Base-by-base conservation (phyloP, 35 echinoderm and acorn worm genomes). In the Lytechinus pictus region DNA sequence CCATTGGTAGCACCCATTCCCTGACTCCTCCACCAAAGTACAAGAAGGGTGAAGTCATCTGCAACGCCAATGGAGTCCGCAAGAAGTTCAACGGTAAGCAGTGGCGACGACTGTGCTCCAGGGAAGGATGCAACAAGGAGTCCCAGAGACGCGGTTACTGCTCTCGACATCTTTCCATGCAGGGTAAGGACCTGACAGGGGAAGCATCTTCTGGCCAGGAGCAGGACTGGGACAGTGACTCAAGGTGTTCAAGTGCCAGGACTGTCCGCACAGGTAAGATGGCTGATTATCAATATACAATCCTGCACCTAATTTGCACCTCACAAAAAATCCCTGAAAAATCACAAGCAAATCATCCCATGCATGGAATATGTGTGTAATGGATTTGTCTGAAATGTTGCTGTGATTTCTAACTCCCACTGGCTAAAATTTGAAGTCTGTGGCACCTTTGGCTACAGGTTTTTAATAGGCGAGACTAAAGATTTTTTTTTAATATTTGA, bases 31-130 rank as follows among this genome's bases (percentile, higher is more conserved):
- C 95, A 9, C 96, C 98, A 1, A 97, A 97, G 61, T 99, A 97
- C 87, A 96, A 97, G 33, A 99, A 99, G 86, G 98, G 98, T 8
- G 98, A 99, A 51, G 98, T 99, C 27, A 96, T 99, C 33, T 97
- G 97, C 94, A 97, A 97, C 54, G 94, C 98, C 24, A 99, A 99
- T 92, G 97, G 98, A 12, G 97, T 99, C 3, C 95, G 98, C 14
- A 99, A 99, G 88, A 99, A 99, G 92, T 99, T 97, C 94, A 99
- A 99, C 71, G 98, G 98, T 11, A 99, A 99, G 86, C 98, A 99
- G 94, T 99, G 98, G 98, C 95, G 98, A n/a, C 54, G 98, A 3
- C 94, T 99, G 11, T 99, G 98, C 86, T 97, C 98, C n/a, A 96
- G 95, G 33, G 98, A 99, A 27, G 98, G 98, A 7, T 99, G 98